Percentiles rank a stretch among this genome's conserved stretches.
These are phyloP conservation scores for Acleris holmiana DNA, from an alignment of 2,888 invertebrate species.

Conservation along the genomic window DNA sequence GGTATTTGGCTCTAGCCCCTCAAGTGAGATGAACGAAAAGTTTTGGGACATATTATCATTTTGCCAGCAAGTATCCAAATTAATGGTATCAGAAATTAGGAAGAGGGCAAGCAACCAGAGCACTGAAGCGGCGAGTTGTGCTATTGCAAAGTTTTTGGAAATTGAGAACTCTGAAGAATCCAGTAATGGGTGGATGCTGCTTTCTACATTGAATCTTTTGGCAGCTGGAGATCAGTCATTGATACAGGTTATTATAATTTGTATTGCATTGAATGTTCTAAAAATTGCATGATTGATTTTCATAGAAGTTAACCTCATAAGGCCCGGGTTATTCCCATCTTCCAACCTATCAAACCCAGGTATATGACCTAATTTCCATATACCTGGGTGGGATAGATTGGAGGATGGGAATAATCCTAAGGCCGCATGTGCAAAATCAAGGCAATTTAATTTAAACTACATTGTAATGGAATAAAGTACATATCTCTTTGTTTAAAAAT, in stretches of 20 bases:
- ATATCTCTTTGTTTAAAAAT: too few relatives aligned
- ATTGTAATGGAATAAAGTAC: too few relatives aligned
- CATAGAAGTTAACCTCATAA: too few relatives aligned
- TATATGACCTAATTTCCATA: too few relatives aligned
- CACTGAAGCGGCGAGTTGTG: slow-evolving; percentile 97
- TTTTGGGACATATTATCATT: slow-evolving; percentile 98
- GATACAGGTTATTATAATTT: slow-evolving; percentile 87
- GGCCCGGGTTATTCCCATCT: too few relatives aligned
- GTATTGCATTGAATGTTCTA: slow-evolving; percentile 18
- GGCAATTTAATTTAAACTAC: too few relatives aligned
- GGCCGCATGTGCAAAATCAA: too few relatives aligned
- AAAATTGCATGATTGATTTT: background rate
- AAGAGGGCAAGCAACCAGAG: slow-evolving; percentile 98
- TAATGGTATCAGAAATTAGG: slow-evolving; percentile 98
- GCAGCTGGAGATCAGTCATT: slow-evolving; percentile 95
- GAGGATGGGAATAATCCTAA: too few relatives aligned
- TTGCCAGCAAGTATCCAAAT: slow-evolving; percentile 95
- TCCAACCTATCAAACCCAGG: too few relatives aligned
- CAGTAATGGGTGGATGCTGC: slow-evolving; percentile 98
- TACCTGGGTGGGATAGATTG: too few relatives aligned
- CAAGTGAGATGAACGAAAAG: slow-evolving; percentile 98
- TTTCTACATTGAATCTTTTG: slow-evolving; percentile 95
- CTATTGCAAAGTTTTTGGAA: slow-evolving; percentile 98
- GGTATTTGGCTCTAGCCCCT: slow-evolving; percentile 97
- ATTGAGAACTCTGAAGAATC: slow-evolving; percentile 97